phyloP scores from a whole-genome alignment of 2,797 vertebrate genomes.

The Mionectes olivaceus region DNA sequence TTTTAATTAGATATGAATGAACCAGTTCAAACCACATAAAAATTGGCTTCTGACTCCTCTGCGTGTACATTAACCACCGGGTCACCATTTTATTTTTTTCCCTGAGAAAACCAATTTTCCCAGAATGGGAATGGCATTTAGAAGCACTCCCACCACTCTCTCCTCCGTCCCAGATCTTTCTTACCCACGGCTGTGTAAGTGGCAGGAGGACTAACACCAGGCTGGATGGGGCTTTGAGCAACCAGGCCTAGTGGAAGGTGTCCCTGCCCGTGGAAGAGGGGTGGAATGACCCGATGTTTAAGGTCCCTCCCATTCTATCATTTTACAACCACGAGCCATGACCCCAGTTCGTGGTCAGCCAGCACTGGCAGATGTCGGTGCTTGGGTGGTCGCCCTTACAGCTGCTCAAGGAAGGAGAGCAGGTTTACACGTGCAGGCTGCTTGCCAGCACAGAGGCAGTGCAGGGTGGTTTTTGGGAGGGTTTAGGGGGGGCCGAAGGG shows the following conservation, averaged over 20 bases:
- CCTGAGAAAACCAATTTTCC: constrained; percentile 39
- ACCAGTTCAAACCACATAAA: constrained; percentile 49
- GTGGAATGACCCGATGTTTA: too few species aligned
- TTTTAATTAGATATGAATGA: constrained; percentile 50
- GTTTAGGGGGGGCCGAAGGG: fast-evolving
- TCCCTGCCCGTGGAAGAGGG: too few species aligned
- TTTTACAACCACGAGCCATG: neutral
- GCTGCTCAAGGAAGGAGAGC: neutral
- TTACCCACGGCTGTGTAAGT: neutral
- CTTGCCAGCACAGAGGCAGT: neutral
- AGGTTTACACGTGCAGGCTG: neutral
- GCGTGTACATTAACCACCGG: constrained; percentile 32
- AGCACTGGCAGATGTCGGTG: neutral
- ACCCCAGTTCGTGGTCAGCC: neutral
- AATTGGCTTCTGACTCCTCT: constrained; percentile 41
- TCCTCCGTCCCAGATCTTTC: neutral
- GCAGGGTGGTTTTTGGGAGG: neutral
- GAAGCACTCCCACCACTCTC: neutral
- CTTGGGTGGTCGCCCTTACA: neutral
- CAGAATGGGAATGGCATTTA: neutral
- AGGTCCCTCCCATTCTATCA: too few species aligned
- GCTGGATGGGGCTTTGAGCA: too few species aligned
- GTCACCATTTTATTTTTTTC: neutral
- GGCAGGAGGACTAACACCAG: neutral
- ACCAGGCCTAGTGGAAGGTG: too few species aligned